Evolutionary conservation across 2,797 vertebrate genomes (phyloP), one percentile per base, ranked within the genome.

Genomic region (Falco berigora): DNA sequence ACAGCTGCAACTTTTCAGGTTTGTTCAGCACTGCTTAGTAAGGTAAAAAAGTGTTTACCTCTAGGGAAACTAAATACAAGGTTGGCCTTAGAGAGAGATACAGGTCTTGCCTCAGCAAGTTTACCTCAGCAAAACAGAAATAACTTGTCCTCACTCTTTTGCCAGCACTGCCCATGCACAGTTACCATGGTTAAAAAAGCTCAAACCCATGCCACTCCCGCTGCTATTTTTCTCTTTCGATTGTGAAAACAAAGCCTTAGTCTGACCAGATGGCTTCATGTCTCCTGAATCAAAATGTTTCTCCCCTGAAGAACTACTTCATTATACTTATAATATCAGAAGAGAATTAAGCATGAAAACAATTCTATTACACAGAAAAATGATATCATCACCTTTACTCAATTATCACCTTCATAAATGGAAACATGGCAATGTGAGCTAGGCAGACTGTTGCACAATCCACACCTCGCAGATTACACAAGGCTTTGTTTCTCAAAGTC

Each of bases 81-180:
- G 79, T 94, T 82, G 93, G 68, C 9, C 58, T 78, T 36, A 46
- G 46, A 38, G 14, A 55, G 81, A 89, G 38, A 80, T 14, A 20
- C 18, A 64, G 61, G 72, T 87, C 89, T 94, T 92, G 95, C 53
- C 87, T 94, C 76, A 88, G 92, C 94, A 94, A 88, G 95, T 88
- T 80, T 53, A 66, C 93, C 66, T 66, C 69, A 85, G 68, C 66
- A 59, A 77, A 93, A 91, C 62, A 93, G 28, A 94, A 95, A 87
- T 78, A 86, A 46, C 22, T 91, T 30, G 12, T 62, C 50, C 71
- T 81, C 55, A 23, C 18, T 88, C 44, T 77, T 90, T 91, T 81
- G 90, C 73, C 94, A 97, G 58, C 42, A 66, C 62, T 75, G 76
- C 95, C 94, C 75, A 95, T 69, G 2, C 75, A 77, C n/a, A 73